Evolutionary conservation across 1,140 invertebrate genomes (phyloP).

Genomic region (Drosophila carrolli): DNA sequence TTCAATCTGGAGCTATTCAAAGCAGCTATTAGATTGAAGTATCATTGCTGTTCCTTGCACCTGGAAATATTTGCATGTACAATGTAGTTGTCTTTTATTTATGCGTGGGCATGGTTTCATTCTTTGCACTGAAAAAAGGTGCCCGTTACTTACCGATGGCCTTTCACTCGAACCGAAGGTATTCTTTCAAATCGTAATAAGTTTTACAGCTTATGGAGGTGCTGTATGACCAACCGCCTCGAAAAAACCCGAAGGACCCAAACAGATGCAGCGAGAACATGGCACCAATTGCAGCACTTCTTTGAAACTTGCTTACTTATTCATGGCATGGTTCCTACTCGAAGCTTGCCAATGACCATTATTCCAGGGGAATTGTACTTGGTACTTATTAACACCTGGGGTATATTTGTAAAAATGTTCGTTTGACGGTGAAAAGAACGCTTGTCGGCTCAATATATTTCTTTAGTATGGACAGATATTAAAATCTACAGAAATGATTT

Average conservation of each 20-base stretch:
- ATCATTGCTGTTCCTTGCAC: neutral
- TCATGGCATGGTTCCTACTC: conserved; percentile 34
- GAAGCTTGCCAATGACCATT: conserved; percentile 39
- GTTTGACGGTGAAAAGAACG: too few species aligned
- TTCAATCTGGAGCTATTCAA: neutral
- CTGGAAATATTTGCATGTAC: conserved; percentile 26
- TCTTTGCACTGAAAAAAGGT: conserved; percentile 2
- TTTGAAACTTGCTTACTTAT: conserved; percentile 34
- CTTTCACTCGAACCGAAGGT: neutral
- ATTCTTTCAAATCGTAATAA: conserved; percentile 24
- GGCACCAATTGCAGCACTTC: conserved; percentile 45
- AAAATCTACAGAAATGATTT: too few species aligned
- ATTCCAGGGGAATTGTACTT: conserved; percentile 20
- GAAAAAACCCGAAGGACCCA: neutral
- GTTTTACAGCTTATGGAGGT: conserved; percentile 29
- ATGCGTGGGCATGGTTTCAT: conserved; percentile 17
- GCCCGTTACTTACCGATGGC: neutral
- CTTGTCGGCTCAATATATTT: too few species aligned
- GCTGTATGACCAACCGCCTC: conserved; percentile 4
- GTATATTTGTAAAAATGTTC: neutral
- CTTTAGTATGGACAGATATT: too few species aligned
- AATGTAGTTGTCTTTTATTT: conserved; percentile 29
- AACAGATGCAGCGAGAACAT: conserved; percentile 31
- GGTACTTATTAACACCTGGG: neutral
- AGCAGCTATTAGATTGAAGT: conserved; percentile 1